A percentile compares a stretch with the other conserved stretches of the same genome.
These are phyloP conservation scores for Heliconius ismenius DNA, from an alignment of 2,888 invertebrate species.

Conservation along the genomic window DNA sequence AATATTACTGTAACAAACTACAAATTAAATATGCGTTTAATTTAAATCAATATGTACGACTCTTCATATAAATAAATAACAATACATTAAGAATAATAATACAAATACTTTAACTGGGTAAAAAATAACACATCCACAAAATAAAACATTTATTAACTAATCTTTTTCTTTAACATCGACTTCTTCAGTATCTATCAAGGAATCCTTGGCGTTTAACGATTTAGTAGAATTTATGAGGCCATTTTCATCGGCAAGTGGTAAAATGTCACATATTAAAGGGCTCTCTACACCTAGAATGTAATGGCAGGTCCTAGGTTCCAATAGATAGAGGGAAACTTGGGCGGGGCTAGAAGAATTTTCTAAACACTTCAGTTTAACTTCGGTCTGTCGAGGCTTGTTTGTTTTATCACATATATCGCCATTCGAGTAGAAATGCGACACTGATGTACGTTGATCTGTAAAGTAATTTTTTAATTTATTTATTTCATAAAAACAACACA, in stretches of 20 bases:
- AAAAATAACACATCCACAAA: conserved; percentile 9
- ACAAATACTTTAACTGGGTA: too few species aligned
- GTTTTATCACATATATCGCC: conserved; percentile 94
- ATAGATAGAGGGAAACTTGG: conserved; percentile 91
- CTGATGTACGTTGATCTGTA: conserved; percentile 83
- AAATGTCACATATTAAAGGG: conserved; percentile 92
- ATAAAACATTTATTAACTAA: conserved; percentile 48
- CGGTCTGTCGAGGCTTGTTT: conserved; percentile 89
- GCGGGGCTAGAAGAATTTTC: conserved; percentile 87
- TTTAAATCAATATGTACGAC: too few species aligned
- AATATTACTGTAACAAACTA: too few species aligned
- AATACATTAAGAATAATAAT: too few species aligned
- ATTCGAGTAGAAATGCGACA: conserved; percentile 93
- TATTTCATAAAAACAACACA: neutral
- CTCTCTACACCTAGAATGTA: conserved; percentile 98
- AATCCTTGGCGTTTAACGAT: conserved; percentile 45
- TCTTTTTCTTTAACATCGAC: conserved; percentile 52
- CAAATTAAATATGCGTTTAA: too few species aligned
- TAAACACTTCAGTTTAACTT: conserved; percentile 91
- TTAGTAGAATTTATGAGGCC: conserved; percentile 82
- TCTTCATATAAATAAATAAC: too few species aligned
- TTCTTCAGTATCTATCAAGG: conserved; percentile 48
- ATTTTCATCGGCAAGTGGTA: conserved; percentile 90
- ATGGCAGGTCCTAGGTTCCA: conserved; percentile 96
- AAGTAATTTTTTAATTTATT: conserved; percentile 18